phyloP scores from a whole-genome alignment of 2,888 invertebrate species.

The Synergus umbraculus region DNA sequence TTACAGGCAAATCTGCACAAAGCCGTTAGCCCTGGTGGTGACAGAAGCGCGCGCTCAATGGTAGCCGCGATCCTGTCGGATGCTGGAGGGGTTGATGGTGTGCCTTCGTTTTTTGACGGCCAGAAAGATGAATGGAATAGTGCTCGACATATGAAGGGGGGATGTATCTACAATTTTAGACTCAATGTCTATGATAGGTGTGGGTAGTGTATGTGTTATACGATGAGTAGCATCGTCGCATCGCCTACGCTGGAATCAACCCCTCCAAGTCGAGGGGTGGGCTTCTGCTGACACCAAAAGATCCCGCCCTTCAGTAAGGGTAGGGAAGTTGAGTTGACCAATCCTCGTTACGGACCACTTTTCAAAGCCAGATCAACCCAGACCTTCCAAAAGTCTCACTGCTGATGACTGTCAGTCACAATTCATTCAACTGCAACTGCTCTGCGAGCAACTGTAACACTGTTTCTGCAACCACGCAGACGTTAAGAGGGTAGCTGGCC shows the following conservation, averaged over 20 bases:
- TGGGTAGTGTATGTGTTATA: neutral
- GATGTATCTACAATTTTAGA: too few species aligned
- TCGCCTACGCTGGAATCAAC: conserved; percentile 53
- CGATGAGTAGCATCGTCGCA: conserved; percentile 46
- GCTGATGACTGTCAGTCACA: conserved; percentile 69
- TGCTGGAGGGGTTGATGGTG: conserved; percentile 44
- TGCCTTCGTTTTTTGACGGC: conserved; percentile 54
- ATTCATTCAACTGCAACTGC: conserved; percentile 53
- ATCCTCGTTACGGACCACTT: conserved; percentile 55
- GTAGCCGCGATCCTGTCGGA: conserved; percentile 49
- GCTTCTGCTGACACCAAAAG: conserved; percentile 47
- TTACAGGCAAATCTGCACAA: conserved; percentile 48
- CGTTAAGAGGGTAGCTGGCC: neutral
- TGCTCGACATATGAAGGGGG: neutral
- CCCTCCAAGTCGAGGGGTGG: conserved; percentile 58
- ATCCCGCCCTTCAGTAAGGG: conserved; percentile 66
- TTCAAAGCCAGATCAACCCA: conserved; percentile 50
- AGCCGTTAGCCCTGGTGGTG: conserved; percentile 60
- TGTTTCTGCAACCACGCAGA: neutral
- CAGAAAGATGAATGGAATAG: conserved; percentile 50
- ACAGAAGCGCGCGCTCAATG: conserved; percentile 58
- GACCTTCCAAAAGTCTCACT: conserved; percentile 69
- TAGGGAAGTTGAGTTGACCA: conserved; percentile 65
- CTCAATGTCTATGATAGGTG: neutral
- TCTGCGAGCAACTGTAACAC: conserved; percentile 7